Conservation (phyloP, 2,888 invertebrate genomes). For the Omphaloscelis lunosa region DNA sequence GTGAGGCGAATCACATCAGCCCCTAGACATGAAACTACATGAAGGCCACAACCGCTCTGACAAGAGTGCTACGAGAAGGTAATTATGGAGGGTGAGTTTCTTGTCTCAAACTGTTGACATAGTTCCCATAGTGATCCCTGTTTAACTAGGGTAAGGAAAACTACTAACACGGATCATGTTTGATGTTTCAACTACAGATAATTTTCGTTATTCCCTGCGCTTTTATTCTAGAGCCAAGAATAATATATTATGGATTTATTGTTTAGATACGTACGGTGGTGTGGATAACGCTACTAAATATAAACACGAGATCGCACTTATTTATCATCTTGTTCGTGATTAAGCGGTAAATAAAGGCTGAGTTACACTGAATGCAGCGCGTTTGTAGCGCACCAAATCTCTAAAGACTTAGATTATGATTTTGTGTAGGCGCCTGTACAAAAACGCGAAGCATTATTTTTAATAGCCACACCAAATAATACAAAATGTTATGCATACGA, state of each 20-base stretch:
- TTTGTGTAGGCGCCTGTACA: neutral
- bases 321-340: slow-evolving; percentile 46
- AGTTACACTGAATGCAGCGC: neutral
- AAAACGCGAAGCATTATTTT: slow-evolving; percentile 5
- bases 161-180: neutral
- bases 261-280: slow-evolving; percentile 7
- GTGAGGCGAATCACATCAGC: too few relatives aligned
- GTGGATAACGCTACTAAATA: slow-evolving; percentile 44
- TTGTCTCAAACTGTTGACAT: neutral
- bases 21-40: too few relatives aligned
- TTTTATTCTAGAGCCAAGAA: slow-evolving; percentile 29
- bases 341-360: slow-evolving; percentile 11
- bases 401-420: too few relatives aligned
- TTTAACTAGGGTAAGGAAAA: neutral
- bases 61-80: too few relatives aligned
- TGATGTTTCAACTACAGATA: neutral
- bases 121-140: neutral
- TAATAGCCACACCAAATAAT: neutral
- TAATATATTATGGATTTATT: slow-evolving; percentile 35
- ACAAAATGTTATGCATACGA: neutral
- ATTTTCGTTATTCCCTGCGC: slow-evolving; percentile 1
- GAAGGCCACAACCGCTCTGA: too few relatives aligned
- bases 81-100: neutral
- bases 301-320: slow-evolving; percentile 46
- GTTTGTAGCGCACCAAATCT: neutral